Percentiles rank a stretch among this genome's conserved stretches.
These are phyloP conservation scores for Ostrea edulis DNA, from an alignment of 1,140 invertebrate genomes.

Conservation along the genomic window DNA sequence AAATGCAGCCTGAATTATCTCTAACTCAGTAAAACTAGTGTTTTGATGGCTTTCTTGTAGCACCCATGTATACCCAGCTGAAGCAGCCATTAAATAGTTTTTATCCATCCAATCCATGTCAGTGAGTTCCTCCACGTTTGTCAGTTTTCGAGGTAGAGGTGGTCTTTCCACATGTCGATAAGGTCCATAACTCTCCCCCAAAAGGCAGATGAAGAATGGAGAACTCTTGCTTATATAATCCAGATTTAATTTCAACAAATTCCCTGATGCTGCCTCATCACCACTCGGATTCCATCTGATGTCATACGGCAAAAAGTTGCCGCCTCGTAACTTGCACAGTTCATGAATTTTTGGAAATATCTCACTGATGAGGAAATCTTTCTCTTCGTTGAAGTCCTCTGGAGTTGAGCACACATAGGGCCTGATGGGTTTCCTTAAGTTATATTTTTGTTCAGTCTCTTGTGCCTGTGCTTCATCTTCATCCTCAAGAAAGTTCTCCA, in stretches of 20 bases:
- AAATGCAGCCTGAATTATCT: conserved; percentile 76
- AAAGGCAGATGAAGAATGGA: conserved; percentile 76
- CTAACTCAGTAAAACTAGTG: conserved; percentile 76
- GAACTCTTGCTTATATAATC: conserved; percentile 70
- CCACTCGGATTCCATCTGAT: conserved; percentile 69
- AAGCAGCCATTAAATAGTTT: conserved; percentile 72
- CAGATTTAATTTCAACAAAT: conserved; percentile 69
- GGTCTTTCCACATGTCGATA: conserved; percentile 59
- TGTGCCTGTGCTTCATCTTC: conserved; percentile 53
- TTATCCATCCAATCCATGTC: conserved; percentile 72
- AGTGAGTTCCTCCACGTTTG: conserved; percentile 46
- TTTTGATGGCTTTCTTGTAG: conserved; percentile 71
- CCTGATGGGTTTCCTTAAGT: conserved; percentile 68
- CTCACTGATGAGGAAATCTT: conserved; percentile 65
- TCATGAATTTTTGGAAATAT: conserved; percentile 72
- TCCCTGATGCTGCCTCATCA: conserved; percentile 63
- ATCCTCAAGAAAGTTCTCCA: conserved; percentile 41
- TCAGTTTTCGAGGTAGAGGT: conserved; percentile 59
- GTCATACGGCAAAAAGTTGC: conserved; percentile 71
- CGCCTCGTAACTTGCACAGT: conserved; percentile 67
- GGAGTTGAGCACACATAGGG: conserved; percentile 76
- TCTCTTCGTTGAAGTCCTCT: conserved; percentile 73
- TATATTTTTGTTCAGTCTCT: conserved; percentile 58
- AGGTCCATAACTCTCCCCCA: conserved; percentile 77
- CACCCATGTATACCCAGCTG: conserved; percentile 74